Evolutionary conservation across 2,888 invertebrate species (phyloP), one percentile per base, ranked within the genome.

Genomic region (Eristalis tenax): DNA sequence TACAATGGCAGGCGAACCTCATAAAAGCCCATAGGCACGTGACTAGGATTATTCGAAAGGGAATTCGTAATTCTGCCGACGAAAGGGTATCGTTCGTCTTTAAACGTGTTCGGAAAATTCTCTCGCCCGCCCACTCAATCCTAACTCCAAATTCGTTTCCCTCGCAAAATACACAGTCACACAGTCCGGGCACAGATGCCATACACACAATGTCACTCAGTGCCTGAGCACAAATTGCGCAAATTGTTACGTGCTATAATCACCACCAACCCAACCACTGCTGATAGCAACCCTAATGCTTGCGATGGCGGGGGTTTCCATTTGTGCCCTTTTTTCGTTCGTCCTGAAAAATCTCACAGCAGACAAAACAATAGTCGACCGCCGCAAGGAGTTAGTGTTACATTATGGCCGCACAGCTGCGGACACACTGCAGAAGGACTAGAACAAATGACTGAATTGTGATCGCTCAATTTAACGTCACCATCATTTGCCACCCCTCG

Each of bases 381-480:
- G 50, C 78, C 69, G 23, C 70, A 73, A 66, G 70, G 50, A 65
- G 43, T 70, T 56, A 74, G 66, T 40, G 50, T 83, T 40, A 69
- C 73, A 82, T 74, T 70, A 77, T 78, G 59, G 65, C 65, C 69
- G 82, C 82, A 50, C 77, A 82, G 68, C 64, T 69, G 82, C 57
- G 50, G 35, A 65, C 15, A 59, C 38, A 59, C 64, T 70, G 23
- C 69, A 40, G 57, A 57, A 75, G 63, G 75, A 84, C 77, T 61
- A 79, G 56, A 83, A 76, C 71, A 87, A 83, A 87, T 76, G 79
- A 87, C 87, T 64, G 66, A 79, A 87, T 79, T 83, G 87, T 83
- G 83, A 87, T 80, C 83, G 87, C 87, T 87, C 87, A 87, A 87
- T 83, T 83, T 80, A 80, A 79, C 83, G 79, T 76, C 68, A 83